These are phyloP conservation scores for Hypsopygia costalis DNA, from an alignment of 2,888 invertebrate species.

Conservation along the genomic window DNA sequence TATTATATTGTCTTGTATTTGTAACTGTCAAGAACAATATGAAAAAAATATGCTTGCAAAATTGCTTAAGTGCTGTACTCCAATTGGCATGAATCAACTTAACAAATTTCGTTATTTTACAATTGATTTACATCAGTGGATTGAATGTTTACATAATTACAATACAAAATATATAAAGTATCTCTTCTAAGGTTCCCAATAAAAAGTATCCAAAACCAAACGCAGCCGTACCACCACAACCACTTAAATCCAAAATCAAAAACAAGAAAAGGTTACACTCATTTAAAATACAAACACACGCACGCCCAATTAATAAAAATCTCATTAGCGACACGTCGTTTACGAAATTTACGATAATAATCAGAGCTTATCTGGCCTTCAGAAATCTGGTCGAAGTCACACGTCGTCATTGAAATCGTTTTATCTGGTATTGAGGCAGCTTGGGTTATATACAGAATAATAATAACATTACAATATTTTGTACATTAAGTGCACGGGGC, in stretches of 20 bases:
- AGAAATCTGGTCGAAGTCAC: slow-evolving; percentile 48
- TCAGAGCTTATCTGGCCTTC: slow-evolving; percentile 32
- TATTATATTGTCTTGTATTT: too few relatives aligned
- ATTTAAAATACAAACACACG: slow-evolving; percentile 10
- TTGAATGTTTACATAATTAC: too few relatives aligned
- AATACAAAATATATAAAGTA: too few relatives aligned
- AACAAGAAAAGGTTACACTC: not conserved
- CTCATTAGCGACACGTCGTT: slow-evolving; percentile 22
- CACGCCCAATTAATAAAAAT: slow-evolving; percentile 28
- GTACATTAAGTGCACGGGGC: slow-evolving; percentile 71
- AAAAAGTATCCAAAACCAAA: too few relatives aligned
- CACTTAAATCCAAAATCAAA: slow-evolving; percentile 3
- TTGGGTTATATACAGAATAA: slow-evolving; percentile 65
- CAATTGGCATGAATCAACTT: too few relatives aligned
- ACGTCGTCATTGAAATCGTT: slow-evolving; percentile 60
- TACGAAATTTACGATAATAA: slow-evolving; percentile 40
- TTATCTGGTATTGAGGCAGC: slow-evolving; percentile 50
- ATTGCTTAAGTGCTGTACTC: too few relatives aligned
- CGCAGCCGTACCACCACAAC: not conserved
- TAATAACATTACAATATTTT: slow-evolving; percentile 77
- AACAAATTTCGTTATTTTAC: too few relatives aligned
- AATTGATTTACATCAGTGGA: too few relatives aligned
- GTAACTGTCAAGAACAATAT: too few relatives aligned
- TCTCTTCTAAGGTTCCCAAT: too few relatives aligned
- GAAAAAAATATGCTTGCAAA: too few relatives aligned